These are phyloP conservation scores for Columbina picui DNA, from an alignment of 2,113 vertebrate species.

Conservation along the genomic window DNA sequence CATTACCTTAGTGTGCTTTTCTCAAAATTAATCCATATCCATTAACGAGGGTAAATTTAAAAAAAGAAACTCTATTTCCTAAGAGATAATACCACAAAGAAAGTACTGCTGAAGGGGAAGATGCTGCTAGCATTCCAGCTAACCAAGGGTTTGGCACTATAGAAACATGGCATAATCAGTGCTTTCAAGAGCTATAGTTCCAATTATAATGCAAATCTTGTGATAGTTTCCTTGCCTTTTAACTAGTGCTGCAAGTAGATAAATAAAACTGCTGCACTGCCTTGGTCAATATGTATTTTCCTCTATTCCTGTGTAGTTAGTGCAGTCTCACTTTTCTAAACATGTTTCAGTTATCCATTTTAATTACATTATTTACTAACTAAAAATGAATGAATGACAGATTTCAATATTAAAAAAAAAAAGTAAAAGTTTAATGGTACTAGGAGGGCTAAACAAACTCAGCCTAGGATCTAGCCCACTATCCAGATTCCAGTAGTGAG, in stretches of 20 bases:
- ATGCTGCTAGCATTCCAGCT: not conserved
- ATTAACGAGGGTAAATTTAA: not conserved
- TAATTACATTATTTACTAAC: not conserved
- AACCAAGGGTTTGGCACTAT: not conserved
- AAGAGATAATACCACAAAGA: not conserved
- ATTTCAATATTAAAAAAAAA: not conserved
- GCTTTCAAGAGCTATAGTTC: conserved; percentile 12
- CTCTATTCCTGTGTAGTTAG: not conserved
- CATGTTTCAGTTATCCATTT: not conserved
- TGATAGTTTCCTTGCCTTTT: not conserved
- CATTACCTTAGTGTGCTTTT: not conserved
- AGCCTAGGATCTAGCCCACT: not conserved
- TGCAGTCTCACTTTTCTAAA: not conserved
- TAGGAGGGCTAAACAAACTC: not conserved
- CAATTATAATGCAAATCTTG: conserved; percentile 8
- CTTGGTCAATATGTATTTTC: not conserved
- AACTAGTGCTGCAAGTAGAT: not conserved
- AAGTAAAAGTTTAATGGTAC: not conserved
- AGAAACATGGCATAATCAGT: conserved; percentile 14
- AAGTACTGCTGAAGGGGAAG: not conserved
- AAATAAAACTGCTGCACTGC: not conserved
- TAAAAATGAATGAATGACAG: not conserved
- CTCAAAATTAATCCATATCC: not conserved
- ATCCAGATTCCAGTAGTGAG: not conserved
- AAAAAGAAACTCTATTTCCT: not conserved